phyloP scores from a whole-genome alignment of 2,888 invertebrate species.

The Plagodis pulveraria region DNA sequence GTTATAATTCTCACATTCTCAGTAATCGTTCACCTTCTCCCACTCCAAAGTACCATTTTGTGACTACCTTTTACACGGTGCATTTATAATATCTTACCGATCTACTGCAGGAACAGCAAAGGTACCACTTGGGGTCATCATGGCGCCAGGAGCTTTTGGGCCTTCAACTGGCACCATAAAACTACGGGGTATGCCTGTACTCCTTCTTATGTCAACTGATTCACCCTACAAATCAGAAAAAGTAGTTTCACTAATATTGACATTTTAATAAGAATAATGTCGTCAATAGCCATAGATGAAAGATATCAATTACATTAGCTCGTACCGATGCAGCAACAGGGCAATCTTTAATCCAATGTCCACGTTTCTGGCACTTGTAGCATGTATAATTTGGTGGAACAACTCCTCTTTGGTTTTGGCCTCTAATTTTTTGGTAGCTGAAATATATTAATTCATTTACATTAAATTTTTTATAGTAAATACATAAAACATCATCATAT shows the following conservation, averaged over 20 bases:
- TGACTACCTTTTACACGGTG: not conserved
- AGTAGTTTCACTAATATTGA: not conserved
- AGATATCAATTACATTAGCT: not conserved
- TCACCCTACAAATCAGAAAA: slow-evolving; percentile 72
- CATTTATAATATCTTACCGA: slow-evolving; percentile 85
- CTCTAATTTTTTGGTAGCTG: slow-evolving; percentile 95
- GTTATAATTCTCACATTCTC: no score
- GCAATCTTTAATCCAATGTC: slow-evolving; percentile 99
- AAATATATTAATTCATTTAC: slow-evolving; percentile 46
- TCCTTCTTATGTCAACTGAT: slow-evolving; percentile 93
- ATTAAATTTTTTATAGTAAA: no score
- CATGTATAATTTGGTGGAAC: slow-evolving; percentile 97
- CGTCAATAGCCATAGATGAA: not conserved
- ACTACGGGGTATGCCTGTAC: slow-evolving; percentile 98
- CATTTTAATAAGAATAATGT: not conserved
- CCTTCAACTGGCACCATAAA: slow-evolving; percentile 97
- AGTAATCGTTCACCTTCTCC: no score
- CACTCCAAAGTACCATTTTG: no score
- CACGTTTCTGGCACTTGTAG: slow-evolving; percentile 96
- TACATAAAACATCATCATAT: no score
- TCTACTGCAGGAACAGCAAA: slow-evolving; percentile 96
- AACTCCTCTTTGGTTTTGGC: slow-evolving; percentile 94
- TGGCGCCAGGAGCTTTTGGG: slow-evolving; percentile 94
- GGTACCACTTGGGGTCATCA: slow-evolving; percentile 94
- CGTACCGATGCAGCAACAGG: slow-evolving; percentile 86